phyloP scores from a whole-genome alignment of 2,113 vertebrate genomes.

The Dunckerocampus dactyliophorus region DNA sequence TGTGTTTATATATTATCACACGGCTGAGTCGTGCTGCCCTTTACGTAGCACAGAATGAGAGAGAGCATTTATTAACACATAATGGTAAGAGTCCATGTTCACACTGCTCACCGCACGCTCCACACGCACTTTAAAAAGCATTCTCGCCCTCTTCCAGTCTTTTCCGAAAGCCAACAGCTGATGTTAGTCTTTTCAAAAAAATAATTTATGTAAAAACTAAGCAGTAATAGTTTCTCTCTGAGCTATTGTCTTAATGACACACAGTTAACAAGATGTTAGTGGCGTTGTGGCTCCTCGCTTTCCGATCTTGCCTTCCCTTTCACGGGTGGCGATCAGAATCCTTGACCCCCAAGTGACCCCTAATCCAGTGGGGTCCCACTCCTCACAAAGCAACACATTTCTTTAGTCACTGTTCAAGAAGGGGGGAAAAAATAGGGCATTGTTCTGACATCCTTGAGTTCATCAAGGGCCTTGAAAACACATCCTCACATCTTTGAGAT shows the following conservation, averaged over 20 bases:
- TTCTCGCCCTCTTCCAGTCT: slow-evolving; percentile 60
- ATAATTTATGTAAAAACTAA: slow-evolving; percentile 80
- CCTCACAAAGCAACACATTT: slow-evolving; percentile 51
- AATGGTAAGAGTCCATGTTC: slow-evolving; percentile 56
- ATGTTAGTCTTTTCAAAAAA: slow-evolving; percentile 76
- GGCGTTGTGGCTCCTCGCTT: slow-evolving; percentile 46
- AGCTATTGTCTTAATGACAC: slow-evolving; percentile 63
- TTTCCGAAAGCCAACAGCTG: slow-evolving; percentile 66
- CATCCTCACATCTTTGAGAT: slow-evolving; percentile 56
- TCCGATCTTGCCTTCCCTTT: slow-evolving; percentile 24
- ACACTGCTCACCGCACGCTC: slow-evolving; percentile 49
- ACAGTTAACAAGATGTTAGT: slow-evolving; percentile 58
- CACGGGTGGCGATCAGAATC: slow-evolving; percentile 19
- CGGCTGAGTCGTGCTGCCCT: slow-evolving; percentile 63
- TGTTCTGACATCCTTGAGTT: slow-evolving; percentile 50
- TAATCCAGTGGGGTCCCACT: slow-evolving; percentile 26
- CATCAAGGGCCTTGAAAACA: slow-evolving; percentile 51
- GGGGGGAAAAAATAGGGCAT: slow-evolving; percentile 54
- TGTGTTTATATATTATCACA: slow-evolving; percentile 76
- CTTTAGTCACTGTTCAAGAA: slow-evolving; percentile 65
- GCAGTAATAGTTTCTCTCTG: slow-evolving; percentile 72
- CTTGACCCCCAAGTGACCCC: slow-evolving; percentile 33
- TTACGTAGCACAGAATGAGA: slow-evolving; percentile 61
- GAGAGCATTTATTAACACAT: slow-evolving; percentile 51
- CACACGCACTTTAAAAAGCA: slow-evolving; percentile 64